Conservation (phyloP, 2,797 vertebrate species). For the Rhodeus uyekii region DNA sequence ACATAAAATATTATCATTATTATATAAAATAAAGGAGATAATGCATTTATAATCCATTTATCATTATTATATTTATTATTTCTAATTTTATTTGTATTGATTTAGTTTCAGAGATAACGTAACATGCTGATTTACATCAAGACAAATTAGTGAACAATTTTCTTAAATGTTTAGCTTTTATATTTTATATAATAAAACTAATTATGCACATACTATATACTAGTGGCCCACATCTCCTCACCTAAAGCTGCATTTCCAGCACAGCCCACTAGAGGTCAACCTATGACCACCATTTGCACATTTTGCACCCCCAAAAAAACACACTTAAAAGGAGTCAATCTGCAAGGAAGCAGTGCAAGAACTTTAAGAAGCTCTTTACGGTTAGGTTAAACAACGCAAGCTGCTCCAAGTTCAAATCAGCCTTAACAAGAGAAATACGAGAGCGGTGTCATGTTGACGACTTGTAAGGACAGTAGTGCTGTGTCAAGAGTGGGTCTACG, state of each 20-base stretch:
- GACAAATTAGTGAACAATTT: background rate
- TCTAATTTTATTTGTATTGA: background rate
- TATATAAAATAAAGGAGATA: background rate
- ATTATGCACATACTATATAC: background rate
- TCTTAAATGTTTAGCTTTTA: background rate
- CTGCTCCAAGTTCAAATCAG: slow-evolving; percentile 20
- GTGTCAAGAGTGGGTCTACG: slow-evolving; percentile 24
- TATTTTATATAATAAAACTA: background rate
- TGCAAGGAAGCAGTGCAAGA: background rate
- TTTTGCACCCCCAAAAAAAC: background rate
- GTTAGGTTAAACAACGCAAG: background rate
- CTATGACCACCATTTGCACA: background rate
- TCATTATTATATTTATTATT: background rate
- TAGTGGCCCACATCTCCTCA: background rate
- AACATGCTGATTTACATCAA: background rate
- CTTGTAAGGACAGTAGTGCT: slow-evolving; percentile 41
- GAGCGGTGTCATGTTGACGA: slow-evolving; percentile 17
- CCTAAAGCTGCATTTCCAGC: background rate
- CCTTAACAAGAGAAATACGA: background rate
- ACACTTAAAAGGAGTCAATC: background rate
- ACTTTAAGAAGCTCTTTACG: background rate
- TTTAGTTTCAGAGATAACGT: background rate
- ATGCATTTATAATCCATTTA: background rate
- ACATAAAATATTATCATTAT: background rate
- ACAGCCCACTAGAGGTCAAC: slow-evolving; percentile 48